Evolutionary conservation across 1,140 invertebrate genomes (phyloP).

Genomic region (Himalopsyche phryganea): DNA sequence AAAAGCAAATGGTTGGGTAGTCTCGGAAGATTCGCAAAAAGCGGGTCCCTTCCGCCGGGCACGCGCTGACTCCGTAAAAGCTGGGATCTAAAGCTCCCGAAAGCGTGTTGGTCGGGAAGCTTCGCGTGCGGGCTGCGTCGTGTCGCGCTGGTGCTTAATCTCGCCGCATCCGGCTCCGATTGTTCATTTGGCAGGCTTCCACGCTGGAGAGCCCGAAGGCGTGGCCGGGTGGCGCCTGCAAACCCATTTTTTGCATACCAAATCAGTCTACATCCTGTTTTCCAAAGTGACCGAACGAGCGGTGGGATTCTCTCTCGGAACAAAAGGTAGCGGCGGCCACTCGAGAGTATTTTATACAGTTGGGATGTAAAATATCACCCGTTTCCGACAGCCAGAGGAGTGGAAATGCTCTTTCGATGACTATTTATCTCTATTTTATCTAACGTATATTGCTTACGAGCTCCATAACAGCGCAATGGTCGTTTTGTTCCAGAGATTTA

Average conservation of each 20-base stretch:
- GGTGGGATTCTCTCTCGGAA: neutral
- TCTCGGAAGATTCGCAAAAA: too few species aligned
- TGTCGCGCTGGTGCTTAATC: conserved; percentile 8
- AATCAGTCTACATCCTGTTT: conserved; percentile 31
- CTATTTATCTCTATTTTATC: conserved; percentile 33
- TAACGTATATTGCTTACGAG: conserved; percentile 14
- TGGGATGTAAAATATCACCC: conserved; percentile 19
- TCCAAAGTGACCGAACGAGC: conserved; percentile 18
- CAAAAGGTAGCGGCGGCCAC: too few species aligned
- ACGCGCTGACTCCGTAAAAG: too few species aligned
- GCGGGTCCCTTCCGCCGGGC: too few species aligned
- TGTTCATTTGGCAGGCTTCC: conserved; percentile 27
- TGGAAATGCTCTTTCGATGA: conserved; percentile 24
- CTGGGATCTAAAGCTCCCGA: too few species aligned
- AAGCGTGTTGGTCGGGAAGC: too few species aligned
- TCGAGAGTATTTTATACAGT: too few species aligned
- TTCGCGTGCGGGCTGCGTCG: too few species aligned
- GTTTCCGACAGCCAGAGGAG: conserved; percentile 22
- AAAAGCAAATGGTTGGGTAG: too few species aligned
- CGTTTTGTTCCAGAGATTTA: neutral
- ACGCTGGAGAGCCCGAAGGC: conserved; percentile 11
- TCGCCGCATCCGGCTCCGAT: conserved; percentile 6
- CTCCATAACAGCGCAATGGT: conserved; percentile 1
- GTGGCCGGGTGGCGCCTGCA: conserved; percentile 25
- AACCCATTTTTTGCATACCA: conserved; percentile 30